Evolutionary conservation across 1,140 invertebrate genomes (phyloP).

Genomic region (Hypsibius dujardini): DNA sequence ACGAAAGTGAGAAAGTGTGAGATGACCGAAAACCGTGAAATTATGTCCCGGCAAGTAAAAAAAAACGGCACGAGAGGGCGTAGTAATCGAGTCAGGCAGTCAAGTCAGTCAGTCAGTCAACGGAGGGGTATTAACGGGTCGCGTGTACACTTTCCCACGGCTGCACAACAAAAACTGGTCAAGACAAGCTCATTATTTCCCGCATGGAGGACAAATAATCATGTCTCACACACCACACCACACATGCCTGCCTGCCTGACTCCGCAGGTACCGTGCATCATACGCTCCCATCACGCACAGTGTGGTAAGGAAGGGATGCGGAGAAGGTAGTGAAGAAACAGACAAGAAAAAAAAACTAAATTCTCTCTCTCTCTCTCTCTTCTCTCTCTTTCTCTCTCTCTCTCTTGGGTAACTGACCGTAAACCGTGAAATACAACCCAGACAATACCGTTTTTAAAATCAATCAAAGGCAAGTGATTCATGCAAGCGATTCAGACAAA

Average conservation of each 20-base stretch:
- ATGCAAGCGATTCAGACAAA: no score
- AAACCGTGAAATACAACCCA: no score
- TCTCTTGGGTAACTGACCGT: no score
- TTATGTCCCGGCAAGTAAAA: not conserved
- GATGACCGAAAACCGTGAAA: not conserved
- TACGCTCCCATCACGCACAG: not conserved
- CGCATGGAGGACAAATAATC: constrained; percentile 1
- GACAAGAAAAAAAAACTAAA: no score
- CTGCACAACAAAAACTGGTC: constrained; percentile 11
- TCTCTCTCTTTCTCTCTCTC: no score
- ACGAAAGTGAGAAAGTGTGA: not conserved
- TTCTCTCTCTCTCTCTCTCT: no score
- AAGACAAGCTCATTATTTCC: constrained; percentile 1
- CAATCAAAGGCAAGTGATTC: no score
- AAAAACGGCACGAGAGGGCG: no score
- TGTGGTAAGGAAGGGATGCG: not conserved
- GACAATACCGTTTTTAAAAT: no score
- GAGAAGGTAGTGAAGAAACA: no score
- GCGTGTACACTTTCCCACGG: constrained; percentile 18
- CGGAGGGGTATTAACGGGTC: constrained; percentile 7
- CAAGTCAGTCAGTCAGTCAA: not conserved
- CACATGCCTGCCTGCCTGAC: not conserved
- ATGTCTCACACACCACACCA: not conserved
- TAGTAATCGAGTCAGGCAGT: no score
- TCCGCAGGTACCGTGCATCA: not conserved